Evolutionary conservation across 1,140 invertebrate genomes (phyloP), one percentile per base, ranked within the genome.

Genomic region (Drosophila kanapiae): DNA sequence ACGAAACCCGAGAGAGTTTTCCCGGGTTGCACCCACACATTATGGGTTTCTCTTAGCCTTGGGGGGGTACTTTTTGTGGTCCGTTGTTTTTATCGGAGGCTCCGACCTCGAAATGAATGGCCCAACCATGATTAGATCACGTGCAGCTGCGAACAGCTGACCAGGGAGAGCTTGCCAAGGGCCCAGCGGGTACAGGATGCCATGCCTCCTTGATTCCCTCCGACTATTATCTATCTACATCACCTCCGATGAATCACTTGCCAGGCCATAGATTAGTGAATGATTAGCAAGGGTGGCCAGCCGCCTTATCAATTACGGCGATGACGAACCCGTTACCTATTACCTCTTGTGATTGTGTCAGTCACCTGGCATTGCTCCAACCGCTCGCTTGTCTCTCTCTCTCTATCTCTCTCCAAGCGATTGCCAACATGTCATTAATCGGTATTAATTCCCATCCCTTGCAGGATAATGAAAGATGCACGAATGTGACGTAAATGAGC

Each of bases 401-500:
- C 9, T 29, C 10, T 2, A 13, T 60, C 23, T 48, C 9, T 29
- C 10, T 2, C 13, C 4, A 9, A 37, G 18, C 18, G 23, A 23
- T 14, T 8, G 31, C 16, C 31, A 68, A 59, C 10, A 77, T 78
- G 75, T 49, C 43, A 56, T 14, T 54, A 54, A 54, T 23, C 51
- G 16, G 16, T 14, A 9, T 16, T 45, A 8, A 27, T 43, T 45
- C 4, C 48, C 33, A 8, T n/a, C 51, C 11, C 14, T 48, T 47
- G 29, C 79, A 92, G 91, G 87, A 91, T 91, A 82, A 85, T 92
- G 86, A 92, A 92, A 92, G 83, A 92, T 92, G 91, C 91, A 80
- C 91, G 91, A 88, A 92, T 77, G 92, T 92, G 91, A 85, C 71
- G 77, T 82, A 81, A 82, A 77, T 77, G 77, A 80, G 88, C 78